Conservation (phyloP, 1,140 invertebrate species). For the Phthorimaea operculella region DNA sequence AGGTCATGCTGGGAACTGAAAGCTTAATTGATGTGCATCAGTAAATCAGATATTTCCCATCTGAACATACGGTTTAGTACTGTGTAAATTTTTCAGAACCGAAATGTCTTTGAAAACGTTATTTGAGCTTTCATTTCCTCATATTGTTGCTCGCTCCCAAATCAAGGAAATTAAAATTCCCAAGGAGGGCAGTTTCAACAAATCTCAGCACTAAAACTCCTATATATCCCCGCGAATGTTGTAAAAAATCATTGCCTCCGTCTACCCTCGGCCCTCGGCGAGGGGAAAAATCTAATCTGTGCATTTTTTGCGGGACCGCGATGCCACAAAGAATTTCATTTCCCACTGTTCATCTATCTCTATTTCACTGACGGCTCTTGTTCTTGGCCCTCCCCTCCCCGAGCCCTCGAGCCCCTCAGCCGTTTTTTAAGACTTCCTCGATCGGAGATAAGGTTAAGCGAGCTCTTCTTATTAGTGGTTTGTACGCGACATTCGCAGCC, state of each 20-base stretch:
- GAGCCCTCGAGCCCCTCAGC: slow-evolving; percentile 29
- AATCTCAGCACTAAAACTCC: slow-evolving; percentile 62
- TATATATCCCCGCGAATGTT: slow-evolving; percentile 60
- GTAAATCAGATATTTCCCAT: no score
- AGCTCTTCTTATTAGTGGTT: slow-evolving; percentile 60
- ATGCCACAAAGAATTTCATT: slow-evolving; percentile 71
- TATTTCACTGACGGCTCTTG: slow-evolving; percentile 66
- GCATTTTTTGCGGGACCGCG: slow-evolving; percentile 70
- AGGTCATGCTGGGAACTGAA: no score
- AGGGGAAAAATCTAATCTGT: slow-evolving; percentile 70
- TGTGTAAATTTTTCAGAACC: no score
- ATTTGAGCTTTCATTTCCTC: not conserved
- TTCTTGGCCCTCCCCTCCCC: slow-evolving; percentile 44
- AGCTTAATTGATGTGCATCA: no score
- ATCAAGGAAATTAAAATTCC: slow-evolving; percentile 65
- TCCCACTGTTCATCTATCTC: slow-evolving; percentile 70
- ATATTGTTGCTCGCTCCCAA: slow-evolving; percentile 20
- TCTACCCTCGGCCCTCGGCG: slow-evolving; percentile 56
- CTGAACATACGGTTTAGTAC: no score
- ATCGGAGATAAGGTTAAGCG: slow-evolving; percentile 65
- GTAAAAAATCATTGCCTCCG: slow-evolving; percentile 67
- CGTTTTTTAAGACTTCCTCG: slow-evolving; percentile 64
- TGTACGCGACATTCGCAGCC: slow-evolving; percentile 46
- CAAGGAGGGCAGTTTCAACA: slow-evolving; percentile 62
- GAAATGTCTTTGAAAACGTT: not conserved